Evolutionary conservation across 64 coral and sea anemone genomes (phyloP).

Genomic region (Porites australiensis): DNA sequence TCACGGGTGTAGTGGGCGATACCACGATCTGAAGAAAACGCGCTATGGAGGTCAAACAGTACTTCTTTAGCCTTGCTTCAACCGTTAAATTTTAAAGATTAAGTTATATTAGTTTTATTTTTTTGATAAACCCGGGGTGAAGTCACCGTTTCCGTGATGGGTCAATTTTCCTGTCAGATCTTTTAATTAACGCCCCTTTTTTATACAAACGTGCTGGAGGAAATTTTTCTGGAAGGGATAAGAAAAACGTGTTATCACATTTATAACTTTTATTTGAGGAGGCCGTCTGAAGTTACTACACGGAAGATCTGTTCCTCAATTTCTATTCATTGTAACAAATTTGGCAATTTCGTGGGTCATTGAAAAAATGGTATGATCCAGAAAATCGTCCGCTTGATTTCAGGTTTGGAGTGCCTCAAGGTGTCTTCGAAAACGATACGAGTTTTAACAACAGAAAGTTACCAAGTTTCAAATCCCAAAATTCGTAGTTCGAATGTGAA

Average conservation of each 20-base stretch:
- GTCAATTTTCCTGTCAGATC: not conserved
- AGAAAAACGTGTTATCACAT: too few species aligned
- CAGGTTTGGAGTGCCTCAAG: too few species aligned
- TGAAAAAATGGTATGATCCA: not conserved
- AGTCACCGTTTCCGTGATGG: not conserved
- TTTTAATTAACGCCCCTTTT: not conserved
- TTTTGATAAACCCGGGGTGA: not conserved
- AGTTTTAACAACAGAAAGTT: too few species aligned
- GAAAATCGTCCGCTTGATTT: not conserved
- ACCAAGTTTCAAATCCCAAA: too few species aligned
- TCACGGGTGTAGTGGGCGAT: too few species aligned
- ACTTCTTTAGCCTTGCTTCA: not conserved
- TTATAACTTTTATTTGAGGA: too few species aligned
- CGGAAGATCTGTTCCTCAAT: too few species aligned
- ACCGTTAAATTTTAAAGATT: too few species aligned
- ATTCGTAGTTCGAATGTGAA: too few species aligned
- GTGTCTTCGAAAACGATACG: too few species aligned
- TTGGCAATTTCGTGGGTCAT: not conserved
- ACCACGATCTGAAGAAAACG: not conserved
- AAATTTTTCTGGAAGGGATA: not conserved
- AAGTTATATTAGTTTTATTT: not conserved
- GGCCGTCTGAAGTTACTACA: too few species aligned
- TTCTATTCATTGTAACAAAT: not conserved
- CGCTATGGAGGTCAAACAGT: not conserved
- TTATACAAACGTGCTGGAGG: not conserved